A percentile compares a stretch with the other conserved stretches of the same genome.
Conservation (phyloP, 2,888 invertebrate genomes). For the Pterobdella sp. region DNA sequence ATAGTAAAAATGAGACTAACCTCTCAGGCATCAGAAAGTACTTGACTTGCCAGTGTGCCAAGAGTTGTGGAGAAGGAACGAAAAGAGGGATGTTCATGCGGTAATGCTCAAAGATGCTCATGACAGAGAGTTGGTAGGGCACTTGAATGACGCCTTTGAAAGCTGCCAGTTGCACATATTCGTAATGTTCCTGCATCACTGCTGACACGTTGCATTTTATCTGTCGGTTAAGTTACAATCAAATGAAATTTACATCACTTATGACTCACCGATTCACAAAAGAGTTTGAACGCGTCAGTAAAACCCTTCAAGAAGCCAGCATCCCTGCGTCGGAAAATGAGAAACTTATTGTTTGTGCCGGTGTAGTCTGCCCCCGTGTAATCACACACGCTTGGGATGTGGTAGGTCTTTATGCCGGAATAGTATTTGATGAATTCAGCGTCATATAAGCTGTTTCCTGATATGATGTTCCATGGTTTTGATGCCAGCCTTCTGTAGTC, state of each 20-base stretch:
- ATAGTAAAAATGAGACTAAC: not conserved
- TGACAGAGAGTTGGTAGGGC: constrained; percentile 34
- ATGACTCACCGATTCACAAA: not conserved
- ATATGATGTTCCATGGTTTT: constrained; percentile 32
- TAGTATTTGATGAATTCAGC: constrained; percentile 23
- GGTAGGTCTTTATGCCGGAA: constrained; percentile 22
- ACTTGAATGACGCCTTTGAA: constrained; percentile 32
- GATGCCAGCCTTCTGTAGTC: constrained; percentile 30
- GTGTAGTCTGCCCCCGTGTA: constrained; percentile 25
- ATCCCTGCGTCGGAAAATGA: constrained; percentile 16
- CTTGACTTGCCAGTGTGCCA: constrained; percentile 32
- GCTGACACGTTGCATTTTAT: constrained; percentile 18
- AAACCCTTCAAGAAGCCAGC: constrained; percentile 15
- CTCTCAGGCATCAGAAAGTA: constrained; percentile 32
- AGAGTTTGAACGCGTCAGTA: not conserved
- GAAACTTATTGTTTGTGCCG: not conserved
- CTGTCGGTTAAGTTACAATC: not conserved
- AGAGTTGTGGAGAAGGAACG: constrained; percentile 32
- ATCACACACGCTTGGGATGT: constrained; percentile 25
- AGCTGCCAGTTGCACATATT: constrained; percentile 24
- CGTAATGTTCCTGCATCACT: constrained; percentile 17
- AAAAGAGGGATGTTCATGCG: constrained; percentile 36
- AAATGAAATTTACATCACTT: not conserved
- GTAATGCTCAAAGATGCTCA: constrained; percentile 35
- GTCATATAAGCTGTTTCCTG: constrained; percentile 34